These are phyloP conservation scores for Hemitrygon akajei DNA, from an alignment of 2,797 vertebrate species.

Conservation along the genomic window DNA sequence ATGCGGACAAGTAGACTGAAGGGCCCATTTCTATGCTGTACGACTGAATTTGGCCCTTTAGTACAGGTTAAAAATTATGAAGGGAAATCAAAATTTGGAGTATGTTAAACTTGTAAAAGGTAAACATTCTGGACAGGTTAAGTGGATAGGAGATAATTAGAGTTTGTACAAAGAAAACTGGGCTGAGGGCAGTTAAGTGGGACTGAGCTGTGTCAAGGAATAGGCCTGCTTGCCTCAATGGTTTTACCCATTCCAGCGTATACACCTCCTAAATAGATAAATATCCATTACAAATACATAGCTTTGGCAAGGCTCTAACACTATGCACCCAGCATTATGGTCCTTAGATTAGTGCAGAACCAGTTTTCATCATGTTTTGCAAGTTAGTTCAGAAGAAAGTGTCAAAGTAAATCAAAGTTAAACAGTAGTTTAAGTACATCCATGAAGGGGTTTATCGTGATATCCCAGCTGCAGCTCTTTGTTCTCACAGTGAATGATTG, in stretches of 20 bases:
- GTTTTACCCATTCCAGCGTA: background rate
- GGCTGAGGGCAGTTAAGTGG: too few species aligned
- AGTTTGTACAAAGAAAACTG: background rate
- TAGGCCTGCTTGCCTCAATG: background rate
- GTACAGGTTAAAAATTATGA: background rate
- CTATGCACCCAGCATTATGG: background rate
- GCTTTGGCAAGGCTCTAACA: background rate
- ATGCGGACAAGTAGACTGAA: too few species aligned
- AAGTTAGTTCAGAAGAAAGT: background rate
- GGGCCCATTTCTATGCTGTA: too few species aligned
- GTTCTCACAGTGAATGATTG: conserved; percentile 16
- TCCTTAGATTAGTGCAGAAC: background rate
- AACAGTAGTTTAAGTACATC: background rate
- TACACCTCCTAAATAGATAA: background rate
- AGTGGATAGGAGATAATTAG: background rate
- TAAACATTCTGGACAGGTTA: background rate
- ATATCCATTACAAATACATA: background rate
- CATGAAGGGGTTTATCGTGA: conserved; percentile 16
- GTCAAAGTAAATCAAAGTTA: background rate
- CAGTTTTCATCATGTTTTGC: background rate
- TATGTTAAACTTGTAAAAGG: background rate
- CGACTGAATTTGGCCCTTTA: too few species aligned
- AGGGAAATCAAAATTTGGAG: background rate
- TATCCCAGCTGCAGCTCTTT: conserved; percentile 13
- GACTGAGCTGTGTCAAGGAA: background rate